Evolutionary conservation across 2,797 vertebrate genomes (phyloP).

Genomic region (Cichlasoma orientale): DNA sequence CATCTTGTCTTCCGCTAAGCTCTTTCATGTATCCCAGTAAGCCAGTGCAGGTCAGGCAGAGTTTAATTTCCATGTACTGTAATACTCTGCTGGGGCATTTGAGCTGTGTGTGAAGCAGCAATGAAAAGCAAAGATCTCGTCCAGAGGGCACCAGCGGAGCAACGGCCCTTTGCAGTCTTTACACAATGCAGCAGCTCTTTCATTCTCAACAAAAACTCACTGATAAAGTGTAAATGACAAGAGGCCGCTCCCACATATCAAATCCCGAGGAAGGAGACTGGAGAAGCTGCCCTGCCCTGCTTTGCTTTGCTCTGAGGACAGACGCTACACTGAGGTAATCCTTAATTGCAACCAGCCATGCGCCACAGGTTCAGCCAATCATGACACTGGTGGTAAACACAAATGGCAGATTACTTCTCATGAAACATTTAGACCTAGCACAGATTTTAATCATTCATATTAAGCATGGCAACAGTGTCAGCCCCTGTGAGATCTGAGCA

Average conservation of each 20-base stretch:
- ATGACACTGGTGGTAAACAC: slow-evolving; percentile 54
- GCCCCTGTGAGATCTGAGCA: slow-evolving; percentile 17
- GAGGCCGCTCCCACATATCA: slow-evolving; percentile 31
- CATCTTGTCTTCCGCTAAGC: slow-evolving; percentile 27
- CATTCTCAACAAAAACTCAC: slow-evolving; percentile 30
- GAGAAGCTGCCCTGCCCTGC: slow-evolving; percentile 7
- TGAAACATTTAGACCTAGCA: slow-evolving; percentile 76
- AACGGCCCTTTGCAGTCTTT: slow-evolving; percentile 14
- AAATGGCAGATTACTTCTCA: slow-evolving; percentile 66
- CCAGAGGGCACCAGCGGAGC: background rate
- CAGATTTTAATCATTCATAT: slow-evolving; percentile 80
- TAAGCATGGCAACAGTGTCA: slow-evolving; percentile 58
- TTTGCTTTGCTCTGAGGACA: slow-evolving; percentile 7
- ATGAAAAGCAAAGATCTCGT: slow-evolving; percentile 26
- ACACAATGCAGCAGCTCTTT: slow-evolving; percentile 24
- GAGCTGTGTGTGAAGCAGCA: slow-evolving; percentile 18
- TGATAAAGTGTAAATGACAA: slow-evolving; percentile 27
- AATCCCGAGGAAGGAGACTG: slow-evolving; percentile 19
- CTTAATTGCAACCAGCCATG: slow-evolving; percentile 49
- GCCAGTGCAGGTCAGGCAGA: slow-evolving; percentile 40
- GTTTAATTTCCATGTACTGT: slow-evolving; percentile 35
- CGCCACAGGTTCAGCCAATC: slow-evolving; percentile 59
- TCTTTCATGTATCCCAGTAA: slow-evolving; percentile 39
- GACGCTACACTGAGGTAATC: slow-evolving; percentile 64
- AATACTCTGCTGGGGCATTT: slow-evolving; percentile 15